Percentiles rank a stretch among this genome's conserved stretches.
These are phyloP conservation scores for Hiodon alosoides DNA, from an alignment of 2,113 vertebrate species.

Conservation along the genomic window DNA sequence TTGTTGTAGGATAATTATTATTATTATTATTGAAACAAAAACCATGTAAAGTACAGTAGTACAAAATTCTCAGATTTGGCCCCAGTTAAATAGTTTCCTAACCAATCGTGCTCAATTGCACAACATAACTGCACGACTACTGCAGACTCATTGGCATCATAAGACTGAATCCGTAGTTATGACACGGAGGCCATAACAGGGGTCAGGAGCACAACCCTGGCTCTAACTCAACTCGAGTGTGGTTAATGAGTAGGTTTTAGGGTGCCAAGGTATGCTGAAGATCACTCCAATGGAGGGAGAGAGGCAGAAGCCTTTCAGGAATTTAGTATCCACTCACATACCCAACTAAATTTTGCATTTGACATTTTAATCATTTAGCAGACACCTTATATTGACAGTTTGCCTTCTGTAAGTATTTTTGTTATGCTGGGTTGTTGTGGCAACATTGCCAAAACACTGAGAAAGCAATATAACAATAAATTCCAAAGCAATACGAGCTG, in stretches of 20 bases:
- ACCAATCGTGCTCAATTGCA: too few relatives aligned
- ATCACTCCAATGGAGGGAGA: background rate
- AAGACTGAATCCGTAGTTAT: slow-evolving; percentile 5
- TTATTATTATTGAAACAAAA: too few relatives aligned
- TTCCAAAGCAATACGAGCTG: too few relatives aligned
- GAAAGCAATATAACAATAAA: slow-evolving; percentile 14
- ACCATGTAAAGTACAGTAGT: too few relatives aligned
- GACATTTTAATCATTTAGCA: too few relatives aligned
- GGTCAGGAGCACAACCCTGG: slow-evolving; percentile 18
- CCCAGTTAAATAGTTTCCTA: too few relatives aligned
- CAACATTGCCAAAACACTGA: slow-evolving; percentile 4
- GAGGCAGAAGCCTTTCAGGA: background rate
- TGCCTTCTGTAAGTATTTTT: too few relatives aligned
- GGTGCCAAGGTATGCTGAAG: slow-evolving; percentile 18
- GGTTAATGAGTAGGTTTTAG: slow-evolving; percentile 63
- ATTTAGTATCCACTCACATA: too few relatives aligned
- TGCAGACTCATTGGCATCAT: background rate
- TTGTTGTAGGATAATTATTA: too few relatives aligned
- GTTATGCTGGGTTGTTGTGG: background rate
- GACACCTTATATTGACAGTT: too few relatives aligned
- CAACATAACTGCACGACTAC: background rate
- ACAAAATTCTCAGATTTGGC: too few relatives aligned
- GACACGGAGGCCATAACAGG: slow-evolving; percentile 8
- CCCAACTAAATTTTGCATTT: too few relatives aligned
- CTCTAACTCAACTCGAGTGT: slow-evolving; percentile 48